Evolutionary conservation across 2,113 vertebrate genomes (phyloP), one percentile per base, ranked within the genome.

Genomic region (Cochlearius cochlearius): DNA sequence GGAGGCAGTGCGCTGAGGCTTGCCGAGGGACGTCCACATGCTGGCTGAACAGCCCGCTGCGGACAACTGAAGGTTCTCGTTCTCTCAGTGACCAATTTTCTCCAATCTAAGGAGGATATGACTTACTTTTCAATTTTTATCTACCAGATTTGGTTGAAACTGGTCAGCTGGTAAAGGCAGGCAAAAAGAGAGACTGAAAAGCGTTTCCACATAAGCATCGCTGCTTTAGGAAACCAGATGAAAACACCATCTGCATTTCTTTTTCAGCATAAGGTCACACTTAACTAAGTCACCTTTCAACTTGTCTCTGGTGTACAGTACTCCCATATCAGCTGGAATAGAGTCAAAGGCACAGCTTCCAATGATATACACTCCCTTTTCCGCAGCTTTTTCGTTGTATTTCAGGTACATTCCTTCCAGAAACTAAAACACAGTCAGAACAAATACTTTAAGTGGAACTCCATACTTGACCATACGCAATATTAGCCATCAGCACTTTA

Each of bases 341-440:
- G 99, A 99, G 98, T 99, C 99, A 95, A 99, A 99, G 47, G 99
- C 99, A 95, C 99, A 99, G 98, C 99, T 99, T 74, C 99, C 99
- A 82, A 99, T 68, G 55, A 99, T 58, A 91, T 99, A 99, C 4
- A 99, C 98, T 18, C 99, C 98, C 60, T 99, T 99, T 27, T 99
- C 99, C 38, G 98, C 98, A 83, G 99, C 99, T 95, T 98, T 98
- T 72, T 97, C 94, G 55, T 98, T 96, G 97, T 99, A 99, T 77
- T 99, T 99, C 87, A 99, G 94, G 94, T 99, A 98, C 98, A 99
- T 99, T 86, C 98, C 96, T 98, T 99, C 99, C 92, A 99, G 97
- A 97, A 99, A 99, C 99, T 99, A 92, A 92, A 98, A 97, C 49
- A 97, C 16, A 97, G 67, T 9, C 90, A 97, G 32, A 78, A 96